Conservation (phyloP, 2,797 vertebrate species). For the Anisognathus igniventris region DNA sequence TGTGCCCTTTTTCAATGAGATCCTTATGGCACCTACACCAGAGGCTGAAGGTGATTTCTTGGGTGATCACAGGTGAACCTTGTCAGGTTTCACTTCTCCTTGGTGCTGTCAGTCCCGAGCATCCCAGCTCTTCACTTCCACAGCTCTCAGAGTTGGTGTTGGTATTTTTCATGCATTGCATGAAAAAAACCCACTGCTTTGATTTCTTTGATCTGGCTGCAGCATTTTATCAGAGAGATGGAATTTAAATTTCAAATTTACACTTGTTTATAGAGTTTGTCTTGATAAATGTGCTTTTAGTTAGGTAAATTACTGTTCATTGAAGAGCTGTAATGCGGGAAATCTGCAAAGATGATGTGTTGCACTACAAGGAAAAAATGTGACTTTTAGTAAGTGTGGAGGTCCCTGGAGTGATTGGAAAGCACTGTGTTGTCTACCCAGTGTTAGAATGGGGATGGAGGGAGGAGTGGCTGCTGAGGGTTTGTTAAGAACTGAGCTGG, state of each 20-base stretch:
- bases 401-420: neutral
- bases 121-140: neutral
- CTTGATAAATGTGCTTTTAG: neutral
- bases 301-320: neutral
- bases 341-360: neutral
- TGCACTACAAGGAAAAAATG: neutral
- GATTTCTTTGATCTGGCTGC: neutral
- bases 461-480: neutral
- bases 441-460: neutral
- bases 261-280: neutral
- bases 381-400: neutral
- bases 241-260: neutral
- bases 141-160: neutral
- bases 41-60: neutral
- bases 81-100: neutral
- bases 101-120: neutral
- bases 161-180: neutral
- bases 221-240: neutral
- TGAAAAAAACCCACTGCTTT: fast-evolving
- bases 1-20: fast-evolving
- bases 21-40: fast-evolving
- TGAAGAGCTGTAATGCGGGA: neutral
- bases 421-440: neutral
- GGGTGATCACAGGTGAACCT: neutral
- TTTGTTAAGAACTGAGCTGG: neutral